phyloP scores from a whole-genome alignment of 2,113 vertebrate species.

The Elephas maximus region DNA sequence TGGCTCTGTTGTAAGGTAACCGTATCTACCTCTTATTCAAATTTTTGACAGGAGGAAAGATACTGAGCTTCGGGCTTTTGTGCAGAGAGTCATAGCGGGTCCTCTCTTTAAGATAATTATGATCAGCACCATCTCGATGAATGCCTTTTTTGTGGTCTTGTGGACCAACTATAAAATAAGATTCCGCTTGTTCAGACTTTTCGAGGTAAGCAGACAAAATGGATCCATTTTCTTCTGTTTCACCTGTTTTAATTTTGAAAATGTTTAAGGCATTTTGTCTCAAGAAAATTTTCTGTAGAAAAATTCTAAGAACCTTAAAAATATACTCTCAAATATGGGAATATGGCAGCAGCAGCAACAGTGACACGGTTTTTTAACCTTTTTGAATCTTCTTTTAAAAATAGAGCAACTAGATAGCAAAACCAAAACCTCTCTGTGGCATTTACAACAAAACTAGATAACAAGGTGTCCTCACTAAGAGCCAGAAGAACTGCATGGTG shows the following conservation, averaged over 20 bases:
- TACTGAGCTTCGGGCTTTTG: constrained; percentile 56
- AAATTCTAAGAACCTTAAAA: constrained; percentile 38
- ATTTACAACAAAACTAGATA: not conserved
- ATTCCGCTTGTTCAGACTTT: not conserved
- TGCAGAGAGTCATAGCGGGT: constrained; percentile 44
- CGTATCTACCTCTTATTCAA: not conserved
- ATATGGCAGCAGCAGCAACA: not conserved
- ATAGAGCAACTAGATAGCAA: not conserved
- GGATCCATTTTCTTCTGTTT: not conserved
- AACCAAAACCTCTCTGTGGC: not conserved
- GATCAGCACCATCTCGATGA: constrained; percentile 48
- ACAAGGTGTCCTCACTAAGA: not conserved
- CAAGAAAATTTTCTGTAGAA: constrained; percentile 22
- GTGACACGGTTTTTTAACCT: not conserved
- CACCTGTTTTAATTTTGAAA: constrained; percentile 30
- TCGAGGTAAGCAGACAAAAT: constrained; percentile 77
- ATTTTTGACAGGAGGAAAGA: constrained; percentile 76
- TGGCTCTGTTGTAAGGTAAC: not conserved
- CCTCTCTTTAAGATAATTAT: constrained; percentile 56
- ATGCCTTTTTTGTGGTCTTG: constrained; percentile 63
- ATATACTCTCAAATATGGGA: not conserved
- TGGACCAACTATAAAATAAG: constrained; percentile 56
- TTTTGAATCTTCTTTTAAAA: not conserved
- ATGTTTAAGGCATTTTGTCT: constrained; percentile 56
- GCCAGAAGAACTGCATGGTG: not conserved